Evolutionary conservation across 1,140 invertebrate genomes (phyloP), one percentile per base, ranked within the genome.

Genomic region (Charaxes varanes): DNA sequence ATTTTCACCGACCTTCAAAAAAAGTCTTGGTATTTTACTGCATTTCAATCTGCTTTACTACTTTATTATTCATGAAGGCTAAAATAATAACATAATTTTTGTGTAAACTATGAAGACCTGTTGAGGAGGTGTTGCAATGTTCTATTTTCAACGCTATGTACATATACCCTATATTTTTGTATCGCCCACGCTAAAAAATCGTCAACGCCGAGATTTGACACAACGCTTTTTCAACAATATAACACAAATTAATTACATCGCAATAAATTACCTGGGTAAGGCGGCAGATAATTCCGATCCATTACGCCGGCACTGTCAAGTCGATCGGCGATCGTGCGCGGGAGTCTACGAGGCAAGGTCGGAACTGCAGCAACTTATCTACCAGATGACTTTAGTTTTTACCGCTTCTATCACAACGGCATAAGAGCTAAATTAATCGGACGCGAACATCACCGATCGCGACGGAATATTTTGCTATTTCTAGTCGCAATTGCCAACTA

Each of bases 341-440:
- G 64, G 69, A 73, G 69, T 62, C 57, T 47, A 62, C 66, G 56
- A 67, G 65, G 66, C 76, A 78, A 80, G 72, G 72, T 76, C 67
- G 60, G 15, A 58, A 68, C 53, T 54, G 48, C 58, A 57, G 47
- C 58, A 31, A 15, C 52, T 57, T 26, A 50, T 49, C 45, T 49
- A 42, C 28, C 44, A 45, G 48, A 12, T 26, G 44, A 36, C 33
- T 41, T 38, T 43, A 43, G 35, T 40, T 35, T 49, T 47, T 5
- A 16, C 36, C 41, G 49, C 32, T 44, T 51, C 53, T 62, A 59
- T 53, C 45, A 13, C 49, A 36, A 53, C 26, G 37, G 32, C 15
- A 35, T 43, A 53, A 34, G 40, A 47, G 27, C 23, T 33, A 49
- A 48, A 48, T 52, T 31, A 54, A 55, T 48, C 35, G 32, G 31